Base-by-base conservation (phyloP, 2,113 vertebrate genomes). In the Pachypanchax playfairii region DNA sequence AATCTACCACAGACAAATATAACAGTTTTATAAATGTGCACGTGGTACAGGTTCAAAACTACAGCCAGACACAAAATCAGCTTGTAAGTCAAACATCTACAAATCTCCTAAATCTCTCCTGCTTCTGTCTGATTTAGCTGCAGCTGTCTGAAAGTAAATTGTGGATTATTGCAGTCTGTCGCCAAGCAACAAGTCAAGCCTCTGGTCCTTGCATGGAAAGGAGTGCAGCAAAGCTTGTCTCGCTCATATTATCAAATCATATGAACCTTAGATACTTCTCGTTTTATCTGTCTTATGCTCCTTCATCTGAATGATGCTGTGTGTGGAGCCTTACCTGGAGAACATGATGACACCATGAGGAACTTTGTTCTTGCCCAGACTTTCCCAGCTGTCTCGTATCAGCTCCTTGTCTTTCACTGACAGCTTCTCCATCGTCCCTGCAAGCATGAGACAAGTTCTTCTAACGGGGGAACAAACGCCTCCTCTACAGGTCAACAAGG, bases 361-460 rank as follows among this genome's bases (percentile, higher is more conserved):
- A 79, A 92, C 90, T 59, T 95, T 96, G 89, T 93, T 95, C 82
- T 91, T 90, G 84, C 91, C 94, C 70, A 97, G 89, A 66, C 83
- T 92, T 83, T 70, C 91, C 96, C 96, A 96, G 93, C 94, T 97
- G 90, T 94, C 92, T 70, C 94, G 91, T 84, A 97, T 95, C 90
- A 96, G 92, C 85, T 92, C 92, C 29, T 92, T 94, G 67, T 96
- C 94, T 44, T 93, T 86, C 56, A 67, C 89, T 13, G 92, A 89
- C 91, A 93, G 85, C 69, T 82, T 83, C 77, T 93, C 83, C 86
- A 88, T 93, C 67, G 70, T 90, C 60, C 57, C 65, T 63, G 44
- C 33, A 54, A 60, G 73, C 29, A 62, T 62, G 17, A 73, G 58
- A 56, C 28, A 68, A 77, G 64, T 77, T 75, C 70, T 69, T 85